Evolutionary conservation across 2,888 invertebrate species (phyloP), one percentile per base, ranked within the genome.

Genomic region (Ethmia dodecea): DNA sequence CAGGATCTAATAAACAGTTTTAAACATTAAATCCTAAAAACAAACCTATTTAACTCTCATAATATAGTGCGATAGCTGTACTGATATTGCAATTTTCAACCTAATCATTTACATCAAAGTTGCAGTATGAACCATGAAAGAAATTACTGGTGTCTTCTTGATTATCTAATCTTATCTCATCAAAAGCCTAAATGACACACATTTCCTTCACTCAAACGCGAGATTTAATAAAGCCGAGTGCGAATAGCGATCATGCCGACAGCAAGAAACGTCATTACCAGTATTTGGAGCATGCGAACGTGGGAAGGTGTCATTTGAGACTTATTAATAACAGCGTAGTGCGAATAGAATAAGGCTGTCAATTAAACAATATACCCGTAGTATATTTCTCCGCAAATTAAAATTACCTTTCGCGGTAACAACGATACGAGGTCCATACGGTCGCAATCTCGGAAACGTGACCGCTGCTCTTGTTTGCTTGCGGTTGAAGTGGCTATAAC

Each of bases 251-350:
- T 32, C 32, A 33, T 37, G 44, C 42, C 42, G 37, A 42, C 37
- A 31, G 44, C 49, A 59, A 57, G 61, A 58, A 55, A 55, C 49
- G 46, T 50, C 49, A 57, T 66, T 60, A 69, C 43, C 54, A 54
- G 53, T 71, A 79, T 80, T 77, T 65, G 66, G 77, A 76, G 70
- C 72, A 75, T 64, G 66, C 67, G 72, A 67, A 69, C 80, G 75
- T 79, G 76, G 71, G 76, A 78, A 78, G 55, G 50, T 64, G 60
- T 59, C 60, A 60, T 64, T 64, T 54, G 58, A 59, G 57, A 58
- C 54, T 47, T 59, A 66, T 69, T 64, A 66, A 68, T 60, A 61
- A 59, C 52, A 50, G 59, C 57, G 45, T 37, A 51, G 41, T 59
- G 64, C 58, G 58, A 65, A 72, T 37, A 32, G 31, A 38, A 36